phyloP scores from a whole-genome alignment of 2,113 vertebrate genomes.

The Tamias sibiricus region DNA sequence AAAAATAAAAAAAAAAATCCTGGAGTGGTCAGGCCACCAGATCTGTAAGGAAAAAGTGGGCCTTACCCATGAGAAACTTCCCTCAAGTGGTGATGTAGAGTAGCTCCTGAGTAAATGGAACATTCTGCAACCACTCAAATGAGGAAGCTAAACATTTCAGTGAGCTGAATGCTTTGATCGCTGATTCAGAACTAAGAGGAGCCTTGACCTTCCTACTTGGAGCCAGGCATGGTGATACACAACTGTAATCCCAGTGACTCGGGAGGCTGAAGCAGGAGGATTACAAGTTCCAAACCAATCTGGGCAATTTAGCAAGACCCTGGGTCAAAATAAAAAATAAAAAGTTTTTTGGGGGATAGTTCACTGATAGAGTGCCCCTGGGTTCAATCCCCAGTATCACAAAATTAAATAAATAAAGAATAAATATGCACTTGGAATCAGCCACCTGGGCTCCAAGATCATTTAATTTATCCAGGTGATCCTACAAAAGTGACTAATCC shows the following conservation, averaged over 20 bases:
- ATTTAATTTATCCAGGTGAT: not conserved
- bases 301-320: not conserved
- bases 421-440: no score
- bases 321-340: not conserved
- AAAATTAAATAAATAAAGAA: not conserved
- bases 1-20: no score
- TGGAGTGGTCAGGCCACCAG: not conserved
- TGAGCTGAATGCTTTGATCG: not conserved
- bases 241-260: not conserved
- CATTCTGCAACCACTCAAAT: not conserved
- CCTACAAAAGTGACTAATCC: not conserved
- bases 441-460: not conserved
- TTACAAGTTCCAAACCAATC: not conserved
- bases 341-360: not conserved
- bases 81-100: not conserved
- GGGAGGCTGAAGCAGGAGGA: not conserved
- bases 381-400: not conserved
- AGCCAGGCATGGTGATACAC: not conserved
- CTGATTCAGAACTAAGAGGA: not conserved
- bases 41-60: not conserved
- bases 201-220: not conserved
- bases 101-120: not conserved
- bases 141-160: not conserved
- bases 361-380: not conserved
- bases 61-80: not conserved